phyloP scores from a whole-genome alignment of 2,797 vertebrate genomes.

The Babyrousa celebensis region DNA sequence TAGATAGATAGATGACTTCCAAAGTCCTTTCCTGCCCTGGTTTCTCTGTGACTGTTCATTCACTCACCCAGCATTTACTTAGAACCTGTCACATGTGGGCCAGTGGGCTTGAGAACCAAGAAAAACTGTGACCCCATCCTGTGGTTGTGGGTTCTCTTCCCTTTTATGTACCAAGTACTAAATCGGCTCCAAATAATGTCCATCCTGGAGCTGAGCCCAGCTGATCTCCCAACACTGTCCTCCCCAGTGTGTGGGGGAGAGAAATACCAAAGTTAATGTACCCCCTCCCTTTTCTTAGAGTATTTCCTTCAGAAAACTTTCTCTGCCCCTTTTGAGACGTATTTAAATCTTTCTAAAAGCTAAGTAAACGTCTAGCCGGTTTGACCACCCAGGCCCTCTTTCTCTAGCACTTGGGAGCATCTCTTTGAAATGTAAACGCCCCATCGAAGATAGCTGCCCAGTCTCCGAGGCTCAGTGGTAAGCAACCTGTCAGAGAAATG shows the following conservation, averaged over 20 bases:
- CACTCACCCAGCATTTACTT: not conserved
- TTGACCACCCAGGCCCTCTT: not conserved
- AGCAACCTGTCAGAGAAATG: no score
- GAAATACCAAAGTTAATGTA: not conserved
- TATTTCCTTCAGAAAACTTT: not conserved
- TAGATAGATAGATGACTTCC: no score
- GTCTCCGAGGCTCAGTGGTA: not conserved
- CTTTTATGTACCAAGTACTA: not conserved
- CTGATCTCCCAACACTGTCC: not conserved
- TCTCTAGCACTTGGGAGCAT: not conserved
- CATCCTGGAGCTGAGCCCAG: not conserved
- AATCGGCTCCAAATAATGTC: not conserved
- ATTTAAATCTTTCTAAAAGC: not conserved
- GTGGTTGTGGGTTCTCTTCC: not conserved
- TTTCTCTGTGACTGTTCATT: not conserved
- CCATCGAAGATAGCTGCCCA: not conserved
- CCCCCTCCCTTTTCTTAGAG: not conserved
- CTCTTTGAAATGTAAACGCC: not conserved
- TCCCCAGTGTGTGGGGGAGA: not conserved
- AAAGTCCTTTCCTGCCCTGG: not conserved
- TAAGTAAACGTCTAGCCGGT: not conserved
- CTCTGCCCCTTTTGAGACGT: conserved; percentile 30
- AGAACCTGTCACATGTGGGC: not conserved
- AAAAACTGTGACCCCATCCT: not conserved
- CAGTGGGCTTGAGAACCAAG: not conserved